Percentiles rank a stretch among this genome's conserved stretches.
Evolutionary conservation across 2,888 invertebrate genomes (phyloP).

Genomic region (Proisotoma minuta): DNA sequence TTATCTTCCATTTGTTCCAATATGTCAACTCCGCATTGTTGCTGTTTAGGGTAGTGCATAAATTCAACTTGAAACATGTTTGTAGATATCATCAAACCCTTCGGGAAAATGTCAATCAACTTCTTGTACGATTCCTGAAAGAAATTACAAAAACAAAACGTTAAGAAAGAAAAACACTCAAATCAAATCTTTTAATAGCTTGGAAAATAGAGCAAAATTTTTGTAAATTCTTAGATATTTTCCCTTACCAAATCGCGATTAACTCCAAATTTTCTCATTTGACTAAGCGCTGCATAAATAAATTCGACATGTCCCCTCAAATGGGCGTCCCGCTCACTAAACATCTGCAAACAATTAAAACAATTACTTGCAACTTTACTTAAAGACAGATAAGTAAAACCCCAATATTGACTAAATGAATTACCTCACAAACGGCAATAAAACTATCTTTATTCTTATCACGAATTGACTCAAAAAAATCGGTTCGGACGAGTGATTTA

Average conservation of each 20-base stretch:
- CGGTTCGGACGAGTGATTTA: slow-evolving; percentile 30
- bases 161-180: too few relatives aligned
- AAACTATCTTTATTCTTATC: slow-evolving; percentile 65
- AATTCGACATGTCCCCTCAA: slow-evolving; percentile 89
- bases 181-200: not conserved
- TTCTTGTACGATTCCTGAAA: slow-evolving; percentile 70
- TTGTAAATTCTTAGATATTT: not conserved
- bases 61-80: slow-evolving; percentile 83
- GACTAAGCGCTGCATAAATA: slow-evolving; percentile 78
- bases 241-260: slow-evolving; percentile 69
- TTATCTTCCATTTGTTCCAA: slow-evolving; percentile 92
- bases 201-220: not conserved
- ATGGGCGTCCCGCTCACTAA: slow-evolving; percentile 63
- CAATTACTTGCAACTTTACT: not conserved
- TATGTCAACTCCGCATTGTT: slow-evolving; percentile 84
- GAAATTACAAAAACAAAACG: slow-evolving; percentile 59
- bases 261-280: slow-evolving; percentile 85
- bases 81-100: slow-evolving; percentile 77
- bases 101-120: slow-evolving; percentile 77
- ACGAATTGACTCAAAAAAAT: slow-evolving; percentile 51
- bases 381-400: not conserved
- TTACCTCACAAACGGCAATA: slow-evolving; percentile 56
- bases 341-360: slow-evolving; percentile 53
- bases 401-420: not conserved
- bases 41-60: slow-evolving; percentile 92